These are phyloP conservation scores for Urechis unicinctus DNA, from an alignment of 2,888 invertebrate species.

Conservation along the genomic window DNA sequence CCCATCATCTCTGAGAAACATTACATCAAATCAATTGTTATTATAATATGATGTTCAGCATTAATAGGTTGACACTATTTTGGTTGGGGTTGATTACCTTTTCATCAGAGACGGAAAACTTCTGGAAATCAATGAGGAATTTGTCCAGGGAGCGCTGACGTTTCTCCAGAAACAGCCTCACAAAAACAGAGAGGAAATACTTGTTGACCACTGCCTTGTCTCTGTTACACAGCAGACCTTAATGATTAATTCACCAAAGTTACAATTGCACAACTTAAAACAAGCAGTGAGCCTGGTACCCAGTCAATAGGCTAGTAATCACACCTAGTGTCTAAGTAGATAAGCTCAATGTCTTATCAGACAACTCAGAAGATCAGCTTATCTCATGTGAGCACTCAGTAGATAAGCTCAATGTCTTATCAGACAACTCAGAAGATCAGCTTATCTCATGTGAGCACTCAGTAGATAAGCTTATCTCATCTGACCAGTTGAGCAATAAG, in stretches of 20 bases:
- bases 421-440: too few relatives aligned
- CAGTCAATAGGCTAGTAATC: too few relatives aligned
- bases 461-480: too few relatives aligned
- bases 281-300: not conserved
- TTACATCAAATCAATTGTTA: too few relatives aligned
- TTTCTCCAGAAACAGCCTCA: conserved; percentile 74
- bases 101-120: conserved; percentile 77
- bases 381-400: too few relatives aligned
- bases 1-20: too few relatives aligned
- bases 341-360: too few relatives aligned
- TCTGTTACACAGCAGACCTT: conserved; percentile 55
- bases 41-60: not conserved
- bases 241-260: not conserved
- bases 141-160: conserved; percentile 65
- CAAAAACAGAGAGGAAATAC: conserved; percentile 69
- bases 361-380: too few relatives aligned
- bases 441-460: too few relatives aligned
- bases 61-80: not conserved
- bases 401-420: too few relatives aligned
- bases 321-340: too few relatives aligned
- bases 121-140: conserved; percentile 75
- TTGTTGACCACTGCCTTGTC: conserved; percentile 69
- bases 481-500: too few relatives aligned
- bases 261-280: not conserved
- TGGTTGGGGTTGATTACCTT: conserved; percentile 56